Conservation (phyloP, 2,888 invertebrate genomes). For the Acanthacorydalis orientalis region DNA sequence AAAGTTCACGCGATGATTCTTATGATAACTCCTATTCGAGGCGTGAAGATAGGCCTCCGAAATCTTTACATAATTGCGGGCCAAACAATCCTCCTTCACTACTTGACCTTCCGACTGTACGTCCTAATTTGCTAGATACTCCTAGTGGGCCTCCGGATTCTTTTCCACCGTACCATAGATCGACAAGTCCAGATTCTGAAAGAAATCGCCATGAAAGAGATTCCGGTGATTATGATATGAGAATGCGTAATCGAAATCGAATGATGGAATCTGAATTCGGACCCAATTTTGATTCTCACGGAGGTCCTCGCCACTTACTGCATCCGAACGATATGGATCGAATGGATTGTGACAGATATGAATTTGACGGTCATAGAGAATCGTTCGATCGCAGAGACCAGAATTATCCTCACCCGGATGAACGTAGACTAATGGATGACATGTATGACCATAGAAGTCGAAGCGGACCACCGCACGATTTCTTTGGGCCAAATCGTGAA, state of each 20-base stretch:
- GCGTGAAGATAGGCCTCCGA: neutral
- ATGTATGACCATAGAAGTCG: constrained; percentile 10
- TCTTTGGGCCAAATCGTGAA: constrained; percentile 8
- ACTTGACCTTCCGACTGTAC: constrained; percentile 3
- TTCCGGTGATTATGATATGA: neutral
- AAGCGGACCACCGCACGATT: constrained; percentile 11
- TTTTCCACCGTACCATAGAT: neutral
- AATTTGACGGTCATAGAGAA: constrained; percentile 15
- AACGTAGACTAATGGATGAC: neutral
- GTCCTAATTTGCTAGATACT: constrained; percentile 1
- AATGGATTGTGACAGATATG: neutral
- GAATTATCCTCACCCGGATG: neutral
- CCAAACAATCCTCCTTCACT: constrained; percentile 1
- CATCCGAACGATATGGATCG: neutral
- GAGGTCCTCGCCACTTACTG: neutral
- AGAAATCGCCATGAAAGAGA: neutral
- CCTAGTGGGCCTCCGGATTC: neutral
- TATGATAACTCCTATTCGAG: neutral
- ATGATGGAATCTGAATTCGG: neutral
- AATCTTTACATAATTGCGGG: neutral
- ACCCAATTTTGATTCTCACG: neutral
- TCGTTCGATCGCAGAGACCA: constrained; percentile 13
- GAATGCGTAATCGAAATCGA: no score
- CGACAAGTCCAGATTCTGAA: neutral
- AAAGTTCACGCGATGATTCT: neutral